phyloP scores from a whole-genome alignment of 2,888 invertebrate genomes.

The Ashinkailepas kermadecensis region DNA sequence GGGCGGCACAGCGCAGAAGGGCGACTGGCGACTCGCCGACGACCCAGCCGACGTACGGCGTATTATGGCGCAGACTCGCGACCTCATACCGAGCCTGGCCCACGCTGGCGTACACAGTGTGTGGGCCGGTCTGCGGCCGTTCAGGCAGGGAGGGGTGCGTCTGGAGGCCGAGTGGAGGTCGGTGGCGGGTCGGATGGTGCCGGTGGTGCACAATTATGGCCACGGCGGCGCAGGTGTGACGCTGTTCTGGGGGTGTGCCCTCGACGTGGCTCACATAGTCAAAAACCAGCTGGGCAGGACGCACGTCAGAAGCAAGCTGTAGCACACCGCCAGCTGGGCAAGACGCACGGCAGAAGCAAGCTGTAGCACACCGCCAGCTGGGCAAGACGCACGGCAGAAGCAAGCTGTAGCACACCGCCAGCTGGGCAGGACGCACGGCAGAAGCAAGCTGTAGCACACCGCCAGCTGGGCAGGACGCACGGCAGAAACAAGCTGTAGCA shows the following conservation, averaged over 20 bases:
- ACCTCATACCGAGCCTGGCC: constrained; percentile 44
- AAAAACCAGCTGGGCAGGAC: not conserved
- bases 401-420: no score
- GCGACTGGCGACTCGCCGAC: constrained; percentile 59
- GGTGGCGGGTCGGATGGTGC: constrained; percentile 25
- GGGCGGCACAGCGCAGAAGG: constrained; percentile 77
- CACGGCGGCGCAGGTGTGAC: constrained; percentile 92
- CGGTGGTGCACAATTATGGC: constrained; percentile 83
- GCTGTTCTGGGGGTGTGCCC: constrained; percentile 69
- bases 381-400: no score
- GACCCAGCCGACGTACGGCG: constrained; percentile 55
- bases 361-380: no score
- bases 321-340: not conserved
- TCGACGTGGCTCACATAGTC: constrained; percentile 49
- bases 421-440: no score
- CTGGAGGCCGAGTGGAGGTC: constrained; percentile 41
- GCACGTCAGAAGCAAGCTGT: not conserved
- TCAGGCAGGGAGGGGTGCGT: constrained; percentile 50
- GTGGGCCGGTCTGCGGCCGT: constrained; percentile 77
- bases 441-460: no score
- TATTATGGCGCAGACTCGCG: not conserved
- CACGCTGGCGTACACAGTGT: constrained; percentile 53
- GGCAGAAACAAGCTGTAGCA: no score
- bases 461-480: no score
- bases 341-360: no score